A percentile compares a stretch with the other conserved stretches of the same genome.
Evolutionary conservation across 1,140 invertebrate genomes (phyloP).

Genomic region (Onthophagus taurus): DNA sequence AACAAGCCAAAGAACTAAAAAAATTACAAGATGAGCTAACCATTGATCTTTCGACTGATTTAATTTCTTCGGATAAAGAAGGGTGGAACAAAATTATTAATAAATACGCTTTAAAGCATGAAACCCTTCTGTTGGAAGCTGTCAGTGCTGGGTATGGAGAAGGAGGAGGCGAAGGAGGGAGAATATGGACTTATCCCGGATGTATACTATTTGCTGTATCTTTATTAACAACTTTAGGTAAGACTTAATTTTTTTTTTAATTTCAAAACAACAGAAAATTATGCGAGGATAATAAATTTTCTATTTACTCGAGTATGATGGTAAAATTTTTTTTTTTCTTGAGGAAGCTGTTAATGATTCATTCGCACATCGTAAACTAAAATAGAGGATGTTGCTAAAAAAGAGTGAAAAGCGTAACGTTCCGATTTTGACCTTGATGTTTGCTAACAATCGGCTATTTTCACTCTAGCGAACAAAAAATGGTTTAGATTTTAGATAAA

Average conservation of each 20-base stretch:
- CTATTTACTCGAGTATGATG: too few species aligned
- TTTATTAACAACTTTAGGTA: constrained; percentile 51
- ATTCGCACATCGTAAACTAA: too few species aligned
- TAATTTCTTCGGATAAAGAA: constrained; percentile 38
- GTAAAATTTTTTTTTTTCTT: too few species aligned
- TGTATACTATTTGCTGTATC: constrained; percentile 50
- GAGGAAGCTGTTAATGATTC: too few species aligned
- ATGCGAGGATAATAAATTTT: too few species aligned
- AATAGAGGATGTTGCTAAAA: too few species aligned
- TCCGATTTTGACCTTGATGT: too few species aligned
- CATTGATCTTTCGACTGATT: constrained; percentile 42
- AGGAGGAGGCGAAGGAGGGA: constrained; percentile 40
- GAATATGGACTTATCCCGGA: constrained; percentile 53
- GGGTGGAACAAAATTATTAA: constrained; percentile 45
- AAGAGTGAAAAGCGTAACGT: too few species aligned
- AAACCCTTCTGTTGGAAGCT: constrained; percentile 42
- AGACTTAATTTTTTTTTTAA: constrained; percentile 19
- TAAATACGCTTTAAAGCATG: constrained; percentile 44
- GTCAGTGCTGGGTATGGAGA: constrained; percentile 47
- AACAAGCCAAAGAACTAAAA: constrained; percentile 41
- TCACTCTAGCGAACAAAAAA: too few species aligned
- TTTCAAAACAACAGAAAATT: too few species aligned
- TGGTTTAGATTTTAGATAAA: too few species aligned
- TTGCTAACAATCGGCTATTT: too few species aligned
- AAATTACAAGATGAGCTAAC: constrained; percentile 43